A percentile compares a stretch with the other conserved stretches of the same genome.
These are phyloP conservation scores for Tinamus major DNA, from an alignment of 2,797 vertebrate species.

Conservation along the genomic window DNA sequence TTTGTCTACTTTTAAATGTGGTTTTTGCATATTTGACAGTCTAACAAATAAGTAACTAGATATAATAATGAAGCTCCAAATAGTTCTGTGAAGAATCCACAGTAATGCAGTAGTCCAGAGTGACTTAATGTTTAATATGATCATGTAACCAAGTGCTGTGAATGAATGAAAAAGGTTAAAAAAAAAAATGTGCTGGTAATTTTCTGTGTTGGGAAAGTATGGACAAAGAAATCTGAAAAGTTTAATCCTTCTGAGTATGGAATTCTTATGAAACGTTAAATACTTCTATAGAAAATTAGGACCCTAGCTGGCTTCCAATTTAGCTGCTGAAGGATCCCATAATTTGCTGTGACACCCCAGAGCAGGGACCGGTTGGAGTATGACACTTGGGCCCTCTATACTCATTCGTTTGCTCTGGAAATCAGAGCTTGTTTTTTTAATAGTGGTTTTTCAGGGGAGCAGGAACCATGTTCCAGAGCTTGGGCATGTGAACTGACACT, in stretches of 20 bases:
- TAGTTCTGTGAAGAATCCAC: neutral
- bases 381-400: too few species aligned
- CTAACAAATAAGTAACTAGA: constrained; percentile 6
- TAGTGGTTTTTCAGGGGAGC: too few species aligned
- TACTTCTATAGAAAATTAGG: neutral
- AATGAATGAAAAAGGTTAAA: neutral
- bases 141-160: neutral
- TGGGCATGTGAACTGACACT: neutral
- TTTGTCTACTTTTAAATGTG: neutral
- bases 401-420: too few species aligned
- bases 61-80: neutral
- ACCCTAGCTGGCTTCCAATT: too few species aligned
- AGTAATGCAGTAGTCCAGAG: neutral
- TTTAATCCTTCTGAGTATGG: neutral
- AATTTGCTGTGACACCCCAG: too few species aligned
- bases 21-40: neutral
- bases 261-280: neutral
- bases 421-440: too few species aligned
- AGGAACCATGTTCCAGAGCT: neutral
- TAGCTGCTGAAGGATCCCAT: too few species aligned
- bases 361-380: too few species aligned
- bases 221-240: rapidly evolving
- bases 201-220: neutral
- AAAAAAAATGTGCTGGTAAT: neutral
- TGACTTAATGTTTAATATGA: neutral